A percentile compares a stretch with the other conserved stretches of the same genome.
phyloP scores from a whole-genome alignment of 2,888 invertebrate genomes.

The Ennomos fuscantarius region DNA sequence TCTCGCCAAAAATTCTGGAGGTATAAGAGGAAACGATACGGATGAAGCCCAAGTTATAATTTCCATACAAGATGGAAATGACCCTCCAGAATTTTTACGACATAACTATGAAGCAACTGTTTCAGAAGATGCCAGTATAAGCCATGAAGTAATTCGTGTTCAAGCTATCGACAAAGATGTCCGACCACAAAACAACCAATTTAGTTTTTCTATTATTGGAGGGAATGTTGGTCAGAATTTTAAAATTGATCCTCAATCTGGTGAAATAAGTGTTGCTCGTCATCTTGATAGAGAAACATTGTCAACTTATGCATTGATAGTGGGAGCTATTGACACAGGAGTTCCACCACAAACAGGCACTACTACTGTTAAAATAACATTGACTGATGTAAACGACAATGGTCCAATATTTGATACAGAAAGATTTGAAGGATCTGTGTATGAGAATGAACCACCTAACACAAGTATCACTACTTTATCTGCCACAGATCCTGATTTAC shows the following conservation, averaged over 20 bases:
- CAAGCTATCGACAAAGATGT: conserved; percentile 97
- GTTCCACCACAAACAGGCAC: conserved; percentile 97
- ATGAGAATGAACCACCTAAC: conserved; percentile 94
- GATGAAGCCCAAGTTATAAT: conserved; percentile 97
- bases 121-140: conserved; percentile 91
- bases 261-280: conserved; percentile 91
- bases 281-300: conserved; percentile 92
- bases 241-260: conserved; percentile 94
- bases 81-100: conserved; percentile 96
- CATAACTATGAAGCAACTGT: conserved; percentile 91
- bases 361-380: conserved; percentile 90
- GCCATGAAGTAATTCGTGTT: conserved; percentile 90
- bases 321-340: conserved; percentile 96
- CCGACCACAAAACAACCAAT: conserved; percentile 95
- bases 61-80: conserved; percentile 97
- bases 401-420: conserved; percentile 92
- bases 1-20: conserved; percentile 97
- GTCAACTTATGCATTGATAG: conserved; percentile 89
- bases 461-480: conserved; percentile 93
- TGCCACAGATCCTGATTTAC: conserved; percentile 95
- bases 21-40: conserved; percentile 97
- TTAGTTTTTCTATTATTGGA: conserved; percentile 94
- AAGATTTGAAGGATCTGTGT: conserved; percentile 90
- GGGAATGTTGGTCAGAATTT: conserved; percentile 94
- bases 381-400: conserved; percentile 97